Evolutionary conservation across 2,888 invertebrate species (phyloP).

Genomic region (Pammene aurita): DNA sequence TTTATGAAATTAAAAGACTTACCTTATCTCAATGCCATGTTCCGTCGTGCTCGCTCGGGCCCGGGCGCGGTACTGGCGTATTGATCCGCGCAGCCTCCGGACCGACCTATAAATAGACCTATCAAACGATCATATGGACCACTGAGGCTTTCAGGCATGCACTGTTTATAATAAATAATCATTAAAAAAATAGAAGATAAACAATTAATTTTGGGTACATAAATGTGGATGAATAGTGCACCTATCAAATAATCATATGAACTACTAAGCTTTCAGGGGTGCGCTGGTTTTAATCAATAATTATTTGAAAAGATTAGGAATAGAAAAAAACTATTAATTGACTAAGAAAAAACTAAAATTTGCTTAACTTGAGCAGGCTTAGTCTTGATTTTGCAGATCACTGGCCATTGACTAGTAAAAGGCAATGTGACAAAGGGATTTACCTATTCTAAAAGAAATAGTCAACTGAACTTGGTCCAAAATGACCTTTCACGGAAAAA

Average conservation of each 20-base stretch:
- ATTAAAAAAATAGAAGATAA: neutral
- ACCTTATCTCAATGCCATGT: slow-evolving; percentile 17
- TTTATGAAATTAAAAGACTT: slow-evolving; percentile 1
- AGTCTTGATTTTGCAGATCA: too few relatives aligned
- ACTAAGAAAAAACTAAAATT: too few relatives aligned
- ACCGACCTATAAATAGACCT: slow-evolving; percentile 28
- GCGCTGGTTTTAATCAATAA: neutral
- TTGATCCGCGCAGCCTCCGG: slow-evolving; percentile 37
- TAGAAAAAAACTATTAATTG: too few relatives aligned
- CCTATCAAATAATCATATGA: slow-evolving; percentile 26
- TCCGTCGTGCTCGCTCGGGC: slow-evolving; percentile 5
- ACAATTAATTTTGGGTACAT: too few relatives aligned
- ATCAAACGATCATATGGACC: slow-evolving; percentile 27
- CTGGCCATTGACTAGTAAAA: too few relatives aligned
- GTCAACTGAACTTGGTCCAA: too few relatives aligned
- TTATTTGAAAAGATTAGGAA: neutral
- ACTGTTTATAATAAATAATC: neutral
- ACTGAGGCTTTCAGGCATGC: neutral
- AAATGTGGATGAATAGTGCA: neutral
- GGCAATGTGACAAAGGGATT: too few relatives aligned
- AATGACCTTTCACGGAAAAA: too few relatives aligned
- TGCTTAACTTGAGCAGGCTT: too few relatives aligned
- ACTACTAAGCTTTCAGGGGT: neutral
- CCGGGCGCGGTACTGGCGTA: slow-evolving; percentile 31
- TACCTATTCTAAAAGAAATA: too few relatives aligned